These are phyloP conservation scores for Brachionus angularis DNA, from an alignment of 1,140 invertebrate species.

Conservation along the genomic window DNA sequence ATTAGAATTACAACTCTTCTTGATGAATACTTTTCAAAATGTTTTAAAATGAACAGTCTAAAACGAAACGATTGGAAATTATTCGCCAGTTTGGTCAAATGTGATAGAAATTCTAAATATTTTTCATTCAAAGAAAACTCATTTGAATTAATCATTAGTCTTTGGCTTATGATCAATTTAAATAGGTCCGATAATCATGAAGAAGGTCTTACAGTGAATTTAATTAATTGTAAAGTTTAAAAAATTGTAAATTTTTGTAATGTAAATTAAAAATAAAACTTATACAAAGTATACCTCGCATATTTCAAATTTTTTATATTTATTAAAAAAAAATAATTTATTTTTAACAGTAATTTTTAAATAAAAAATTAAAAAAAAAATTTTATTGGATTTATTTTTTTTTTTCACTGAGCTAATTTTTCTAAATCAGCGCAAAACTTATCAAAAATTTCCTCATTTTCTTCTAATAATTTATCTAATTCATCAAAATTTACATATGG, in stretches of 20 bases:
- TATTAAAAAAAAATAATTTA: no score
- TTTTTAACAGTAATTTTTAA: no score
- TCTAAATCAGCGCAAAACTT: slow-evolving; percentile 12
- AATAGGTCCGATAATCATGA: background rate
- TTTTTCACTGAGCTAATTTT: background rate
- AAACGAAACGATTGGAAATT: slow-evolving; percentile 22
- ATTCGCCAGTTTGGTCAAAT: slow-evolving; percentile 21
- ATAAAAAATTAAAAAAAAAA: no score
- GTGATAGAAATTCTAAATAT: slow-evolving; percentile 18
- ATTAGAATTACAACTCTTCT: background rate
- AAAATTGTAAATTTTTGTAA: background rate
- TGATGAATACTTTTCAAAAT: slow-evolving; percentile 9
- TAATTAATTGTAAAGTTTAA: background rate
- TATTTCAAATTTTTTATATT: no score
- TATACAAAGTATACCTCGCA: no score
- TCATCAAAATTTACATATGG: slow-evolving; percentile 12
- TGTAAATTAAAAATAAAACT: no score
- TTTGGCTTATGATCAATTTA: slow-evolving; percentile 30
- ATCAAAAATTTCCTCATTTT: slow-evolving; percentile 3
- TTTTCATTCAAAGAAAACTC: background rate
- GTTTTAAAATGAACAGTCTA: slow-evolving; percentile 11
- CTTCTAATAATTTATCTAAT: background rate
- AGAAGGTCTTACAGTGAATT: slow-evolving; percentile 1
- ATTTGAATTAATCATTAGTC: slow-evolving; percentile 7
- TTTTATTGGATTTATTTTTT: background rate